phyloP scores from a whole-genome alignment of 2,797 vertebrate species.

The Sciurus carolinensis region DNA sequence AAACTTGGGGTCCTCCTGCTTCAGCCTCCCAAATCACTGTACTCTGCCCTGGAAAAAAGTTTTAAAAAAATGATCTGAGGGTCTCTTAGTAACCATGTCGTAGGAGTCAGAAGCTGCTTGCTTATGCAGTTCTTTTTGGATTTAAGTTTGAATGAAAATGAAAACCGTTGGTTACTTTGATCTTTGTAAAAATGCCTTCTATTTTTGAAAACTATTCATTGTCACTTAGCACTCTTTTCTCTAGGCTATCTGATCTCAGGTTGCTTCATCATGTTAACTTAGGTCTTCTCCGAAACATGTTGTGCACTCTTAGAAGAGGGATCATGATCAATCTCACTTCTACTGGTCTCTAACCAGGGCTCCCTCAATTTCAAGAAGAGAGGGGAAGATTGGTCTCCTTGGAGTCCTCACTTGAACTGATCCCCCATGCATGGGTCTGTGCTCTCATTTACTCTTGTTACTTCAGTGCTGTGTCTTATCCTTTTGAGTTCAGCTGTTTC shows the following conservation, averaged over 20 bases:
- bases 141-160: conserved; percentile 63
- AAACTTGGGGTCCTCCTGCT: too few relatives aligned
- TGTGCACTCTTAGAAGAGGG: neutral
- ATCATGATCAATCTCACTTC: neutral
- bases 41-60: too few relatives aligned
- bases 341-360: neutral
- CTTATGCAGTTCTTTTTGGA: conserved; percentile 42
- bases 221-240: conserved; percentile 32
- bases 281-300: conserved; percentile 42
- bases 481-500: neutral
- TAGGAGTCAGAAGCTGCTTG: conserved; percentile 35
- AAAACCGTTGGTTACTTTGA: conserved; percentile 61
- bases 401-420: neutral
- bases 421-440: neutral
- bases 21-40: too few relatives aligned
- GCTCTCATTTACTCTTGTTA: neutral
- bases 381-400: neutral
- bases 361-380: neutral
- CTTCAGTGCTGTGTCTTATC: neutral
- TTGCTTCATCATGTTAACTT: conserved; percentile 29
- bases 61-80: conserved; percentile 2
- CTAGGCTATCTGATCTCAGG: neutral
- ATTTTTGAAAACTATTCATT: conserved; percentile 58
- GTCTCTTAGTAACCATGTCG: conserved; percentile 29
- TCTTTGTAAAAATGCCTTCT: conserved; percentile 54